phyloP scores from a whole-genome alignment of 2,797 vertebrate species.

The Megalops cyprinoides region DNA sequence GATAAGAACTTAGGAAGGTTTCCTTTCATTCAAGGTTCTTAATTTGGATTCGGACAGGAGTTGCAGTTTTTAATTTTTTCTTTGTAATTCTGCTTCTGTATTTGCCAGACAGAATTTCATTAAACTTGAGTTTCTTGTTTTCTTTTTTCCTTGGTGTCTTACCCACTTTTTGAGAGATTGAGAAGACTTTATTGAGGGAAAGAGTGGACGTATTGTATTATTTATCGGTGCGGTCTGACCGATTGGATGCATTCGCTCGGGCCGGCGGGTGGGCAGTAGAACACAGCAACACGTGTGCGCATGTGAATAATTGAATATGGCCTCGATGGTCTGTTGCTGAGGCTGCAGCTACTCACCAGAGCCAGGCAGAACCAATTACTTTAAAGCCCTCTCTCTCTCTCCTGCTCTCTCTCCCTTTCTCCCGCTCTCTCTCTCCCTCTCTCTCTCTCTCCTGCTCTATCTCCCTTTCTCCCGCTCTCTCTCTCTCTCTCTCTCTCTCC shows the following conservation, averaged over 20 bases:
- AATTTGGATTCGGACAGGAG: conserved; percentile 3
- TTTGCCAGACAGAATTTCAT: neutral
- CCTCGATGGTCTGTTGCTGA: conserved; percentile 46
- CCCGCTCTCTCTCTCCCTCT: too few relatives aligned
- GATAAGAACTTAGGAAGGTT: neutral
- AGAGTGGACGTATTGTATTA: conserved; percentile 23
- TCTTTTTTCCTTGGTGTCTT: neutral
- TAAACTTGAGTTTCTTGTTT: neutral
- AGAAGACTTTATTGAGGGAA: too few relatives aligned
- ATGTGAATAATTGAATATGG: conserved; percentile 45
- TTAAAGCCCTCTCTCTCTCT: conserved; percentile 39
- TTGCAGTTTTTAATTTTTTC: neutral
- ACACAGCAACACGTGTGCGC: conserved; percentile 31
- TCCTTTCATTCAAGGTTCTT: neutral
- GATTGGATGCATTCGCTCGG: conserved; percentile 26
- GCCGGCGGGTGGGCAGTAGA: neutral
- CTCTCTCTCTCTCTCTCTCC: conserved; percentile 12
- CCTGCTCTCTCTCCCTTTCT: conserved; percentile 20
- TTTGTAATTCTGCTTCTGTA: too few relatives aligned
- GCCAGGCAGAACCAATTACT: conserved; percentile 64
- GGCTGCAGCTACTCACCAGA: conserved; percentile 38
- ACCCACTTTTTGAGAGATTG: neutral
- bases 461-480: neutral
- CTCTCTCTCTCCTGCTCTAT: too few relatives aligned
- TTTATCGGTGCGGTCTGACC: conserved; percentile 32